Base-by-base conservation (phyloP, 2,113 vertebrate species). In the Camelus bactrianus region DNA sequence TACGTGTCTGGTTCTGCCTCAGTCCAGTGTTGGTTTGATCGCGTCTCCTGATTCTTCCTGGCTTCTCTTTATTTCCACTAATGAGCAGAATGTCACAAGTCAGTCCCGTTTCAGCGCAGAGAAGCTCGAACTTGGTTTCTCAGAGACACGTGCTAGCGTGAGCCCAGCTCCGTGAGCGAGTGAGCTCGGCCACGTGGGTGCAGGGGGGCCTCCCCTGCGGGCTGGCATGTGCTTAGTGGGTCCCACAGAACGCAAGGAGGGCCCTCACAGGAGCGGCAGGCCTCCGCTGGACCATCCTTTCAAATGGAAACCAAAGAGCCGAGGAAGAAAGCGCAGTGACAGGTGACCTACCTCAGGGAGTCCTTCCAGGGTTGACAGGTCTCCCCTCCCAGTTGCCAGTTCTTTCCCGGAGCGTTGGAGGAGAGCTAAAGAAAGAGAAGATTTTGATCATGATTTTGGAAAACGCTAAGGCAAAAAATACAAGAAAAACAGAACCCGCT, bases 71-170 rank as follows among this genome's bases (percentile, higher is more conserved):
- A 2, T 3, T 26, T 17, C 8, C 5, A 0, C 7, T 1, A 17
- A 2, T 2, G 30, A 56, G 24, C 26, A 65, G 54, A 42, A 62
- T 11, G 8, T n/a, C 42, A 4, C 42, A 22, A 19, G 42, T 16
- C 4, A 13, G 2, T 16, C 46, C 52, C 5, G 60, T 19, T 17
- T 24, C 35, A 8, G 35, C 15, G 2, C 2, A 19, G 75, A 48
- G 38, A 19, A 69, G 3, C 8, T 8, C 28, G 56, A 28, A 54
- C 20, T 20, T 12, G 20, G 24, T 7, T 20, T n/a, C 73, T 19
- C 20, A 7, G 69, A 0, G 17, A n/a, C 9, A 3, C 1, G 2
- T 0, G 32, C 32, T 3, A 9, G 77, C 0, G 0, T 26, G 17
- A 32, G 52, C 20, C 24, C 9, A 5, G 10, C 6, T 10, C 32